Percentiles rank a stretch among this genome's conserved stretches.
phyloP scores from a whole-genome alignment of 2,797 vertebrate genomes.

The Xiphorhynchus erythropygius region DNA sequence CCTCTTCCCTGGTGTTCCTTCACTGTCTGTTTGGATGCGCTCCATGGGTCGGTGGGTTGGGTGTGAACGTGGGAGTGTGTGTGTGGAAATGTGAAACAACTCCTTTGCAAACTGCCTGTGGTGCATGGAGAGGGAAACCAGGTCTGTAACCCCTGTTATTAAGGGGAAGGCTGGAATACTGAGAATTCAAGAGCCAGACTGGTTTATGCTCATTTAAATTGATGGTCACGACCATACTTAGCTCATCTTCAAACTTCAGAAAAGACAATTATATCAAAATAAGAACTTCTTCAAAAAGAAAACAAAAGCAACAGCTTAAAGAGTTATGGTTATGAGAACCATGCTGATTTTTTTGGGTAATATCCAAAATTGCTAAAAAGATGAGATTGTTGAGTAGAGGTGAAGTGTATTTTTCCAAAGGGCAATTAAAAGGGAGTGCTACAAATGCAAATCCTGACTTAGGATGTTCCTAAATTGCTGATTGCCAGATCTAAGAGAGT shows the following conservation, averaged over 20 bases:
- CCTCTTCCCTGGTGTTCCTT: neutral
- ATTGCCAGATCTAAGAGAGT: neutral
- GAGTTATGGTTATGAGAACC: neutral
- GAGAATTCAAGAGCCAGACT: neutral
- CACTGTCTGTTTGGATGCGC: neutral
- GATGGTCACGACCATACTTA: neutral
- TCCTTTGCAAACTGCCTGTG: neutral
- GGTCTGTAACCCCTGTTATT: neutral
- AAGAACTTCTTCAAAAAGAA: neutral
- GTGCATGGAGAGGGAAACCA: neutral
- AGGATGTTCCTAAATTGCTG: neutral
- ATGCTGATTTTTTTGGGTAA: neutral
- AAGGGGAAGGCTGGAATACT: neutral
- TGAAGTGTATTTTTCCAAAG: neutral
- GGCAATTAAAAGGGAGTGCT: neutral
- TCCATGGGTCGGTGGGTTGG: neutral
- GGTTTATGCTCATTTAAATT: neutral
- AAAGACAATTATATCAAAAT: neutral
- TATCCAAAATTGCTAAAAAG: neutral
- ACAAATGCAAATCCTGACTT: neutral
- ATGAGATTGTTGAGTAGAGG: neutral
- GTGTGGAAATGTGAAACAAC: neutral
- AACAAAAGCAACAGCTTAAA: neutral
- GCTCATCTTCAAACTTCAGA: neutral
- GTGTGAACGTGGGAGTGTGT: fast-evolving